These are phyloP conservation scores for Sussaba pulchella DNA, from an alignment of 2,888 invertebrate species.

Conservation along the genomic window DNA sequence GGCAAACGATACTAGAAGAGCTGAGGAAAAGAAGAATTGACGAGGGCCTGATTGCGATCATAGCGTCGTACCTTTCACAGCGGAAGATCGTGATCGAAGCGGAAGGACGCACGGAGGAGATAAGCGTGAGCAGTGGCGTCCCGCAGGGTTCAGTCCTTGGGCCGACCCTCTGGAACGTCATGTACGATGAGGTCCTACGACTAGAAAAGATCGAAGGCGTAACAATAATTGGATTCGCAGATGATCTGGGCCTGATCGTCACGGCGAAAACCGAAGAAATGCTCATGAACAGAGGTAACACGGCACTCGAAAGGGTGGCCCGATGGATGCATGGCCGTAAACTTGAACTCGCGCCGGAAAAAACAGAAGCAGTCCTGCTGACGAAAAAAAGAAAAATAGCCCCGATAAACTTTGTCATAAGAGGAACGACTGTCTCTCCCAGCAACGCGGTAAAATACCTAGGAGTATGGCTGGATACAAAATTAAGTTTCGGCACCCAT, in stretches of 20 bases:
- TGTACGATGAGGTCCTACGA: background rate
- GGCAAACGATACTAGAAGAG: slow-evolving; percentile 56
- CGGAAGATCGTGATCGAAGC: slow-evolving; percentile 52
- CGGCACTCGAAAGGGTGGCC: background rate
- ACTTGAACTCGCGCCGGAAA: slow-evolving; percentile 54
- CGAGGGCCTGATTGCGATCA: slow-evolving; percentile 33
- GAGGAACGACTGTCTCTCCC: slow-evolving; percentile 6
- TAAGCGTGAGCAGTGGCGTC: slow-evolving; percentile 47
- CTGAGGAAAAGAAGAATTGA: slow-evolving; percentile 33
- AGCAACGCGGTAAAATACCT: slow-evolving; percentile 39
- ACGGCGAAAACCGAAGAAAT: slow-evolving; percentile 7
- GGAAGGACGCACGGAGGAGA: background rate
- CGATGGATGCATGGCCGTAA: slow-evolving; percentile 40
- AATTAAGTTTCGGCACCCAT: slow-evolving; percentile 16
- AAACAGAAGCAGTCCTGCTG: slow-evolving; percentile 61
- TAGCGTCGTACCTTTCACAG: slow-evolving; percentile 33
- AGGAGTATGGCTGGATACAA: slow-evolving; percentile 40
- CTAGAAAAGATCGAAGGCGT: slow-evolving; percentile 8
- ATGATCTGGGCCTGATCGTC: slow-evolving; percentile 5
- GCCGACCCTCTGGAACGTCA: slow-evolving; percentile 47
- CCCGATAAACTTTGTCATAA: slow-evolving; percentile 25
- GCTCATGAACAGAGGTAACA: slow-evolving; percentile 36
- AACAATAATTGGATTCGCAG: slow-evolving; percentile 26
- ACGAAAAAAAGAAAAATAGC: slow-evolving; percentile 40
- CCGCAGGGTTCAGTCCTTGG: slow-evolving; percentile 60